Evolutionary conservation across 2,113 vertebrate genomes (phyloP), one percentile per base, ranked within the genome.

Genomic region (Monarcha castaneiventris): DNA sequence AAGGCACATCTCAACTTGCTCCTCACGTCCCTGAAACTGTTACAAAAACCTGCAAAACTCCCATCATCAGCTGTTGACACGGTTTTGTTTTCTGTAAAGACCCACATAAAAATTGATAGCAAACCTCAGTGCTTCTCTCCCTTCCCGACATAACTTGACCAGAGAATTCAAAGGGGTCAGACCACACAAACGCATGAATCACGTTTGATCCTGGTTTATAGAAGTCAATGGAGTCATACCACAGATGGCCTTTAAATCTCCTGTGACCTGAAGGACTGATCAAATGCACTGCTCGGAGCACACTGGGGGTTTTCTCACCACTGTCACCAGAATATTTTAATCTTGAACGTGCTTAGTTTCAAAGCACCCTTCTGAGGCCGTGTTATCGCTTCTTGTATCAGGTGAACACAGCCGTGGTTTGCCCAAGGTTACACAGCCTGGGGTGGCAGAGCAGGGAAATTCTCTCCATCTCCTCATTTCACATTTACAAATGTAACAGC

Each of bases 171-270:
- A 13, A 94, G 84, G 78, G 93, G 82, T 96, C 90, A 95, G 92
- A 96, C 92, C 93, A 94, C 92, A 96, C 78, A 93, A 87, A 94
- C 5, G 59, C 77, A 94, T 1, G 63, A 89, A 79, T 25, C 76
- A 30, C 16, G 3, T 89, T 89, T 94, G 83, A 94, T 90, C 69
- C 80, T 82, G 90, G 43, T 94, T 91, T 85, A 59, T 20, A 1
- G 18, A 85, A 94, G 92, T 71, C 90, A 80, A 21, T 67, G 72
- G 73, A 96, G 77, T 82, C 77, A 58, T 22, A 54, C 19, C 90
- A 89, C 87, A 96, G 90, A 95, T 94, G 95, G 87, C 89, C 91
- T 94, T 94, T 94, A 94, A 91, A 94, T 89, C 86, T 91, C 77
- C 86, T 73, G 64, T 90, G 84, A 90, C 94, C 91, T 64, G 72